These are phyloP conservation scores for Alligator mississippiensis DNA, from an alignment of 2,113 vertebrate genomes.

Conservation along the genomic window DNA sequence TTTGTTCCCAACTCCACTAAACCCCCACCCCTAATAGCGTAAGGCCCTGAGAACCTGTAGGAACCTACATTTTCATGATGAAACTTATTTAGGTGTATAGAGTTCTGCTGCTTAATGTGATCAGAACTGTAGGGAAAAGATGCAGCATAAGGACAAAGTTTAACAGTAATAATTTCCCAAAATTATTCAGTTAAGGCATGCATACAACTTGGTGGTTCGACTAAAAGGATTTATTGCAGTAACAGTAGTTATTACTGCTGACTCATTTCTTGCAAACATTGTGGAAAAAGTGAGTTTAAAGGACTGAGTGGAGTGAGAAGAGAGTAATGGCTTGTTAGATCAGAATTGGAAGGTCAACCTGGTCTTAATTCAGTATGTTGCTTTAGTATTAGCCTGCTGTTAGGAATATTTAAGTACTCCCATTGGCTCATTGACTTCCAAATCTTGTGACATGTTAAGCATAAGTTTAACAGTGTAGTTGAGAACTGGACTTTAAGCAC, in stretches of 20 bases:
- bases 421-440: neutral
- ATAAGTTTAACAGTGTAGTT: neutral
- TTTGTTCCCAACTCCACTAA: no score
- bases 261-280: neutral
- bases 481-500: no score
- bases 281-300: neutral
- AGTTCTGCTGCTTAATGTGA: neutral
- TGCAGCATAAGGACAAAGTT: neutral
- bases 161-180: neutral
- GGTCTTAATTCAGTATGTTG: neutral
- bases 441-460: neutral
- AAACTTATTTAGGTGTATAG: no score
- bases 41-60: no score
- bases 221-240: neutral
- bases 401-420: neutral
- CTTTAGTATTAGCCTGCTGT: neutral
- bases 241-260: neutral
- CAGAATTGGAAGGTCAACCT: neutral
- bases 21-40: no score
- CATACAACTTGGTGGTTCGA: neutral
- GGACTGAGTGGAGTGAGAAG: neutral
- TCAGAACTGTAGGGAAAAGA: neutral
- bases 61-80: no score
- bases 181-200: neutral
- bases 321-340: neutral